Conservation (phyloP, 2,113 vertebrate species). For the Neopipo cinnamomea region DNA sequence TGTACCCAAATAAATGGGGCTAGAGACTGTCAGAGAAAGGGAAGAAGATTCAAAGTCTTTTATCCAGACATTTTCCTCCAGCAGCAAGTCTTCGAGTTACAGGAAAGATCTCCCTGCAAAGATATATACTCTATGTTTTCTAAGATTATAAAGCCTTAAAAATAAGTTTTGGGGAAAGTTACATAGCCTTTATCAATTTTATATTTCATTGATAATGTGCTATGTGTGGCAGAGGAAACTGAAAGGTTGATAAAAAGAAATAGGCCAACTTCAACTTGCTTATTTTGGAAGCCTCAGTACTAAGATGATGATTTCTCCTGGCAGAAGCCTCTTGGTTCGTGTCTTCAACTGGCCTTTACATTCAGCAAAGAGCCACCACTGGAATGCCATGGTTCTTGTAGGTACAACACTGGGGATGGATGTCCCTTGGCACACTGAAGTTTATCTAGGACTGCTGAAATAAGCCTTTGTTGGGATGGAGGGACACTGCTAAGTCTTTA, state of each 20-base stretch:
- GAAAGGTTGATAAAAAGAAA: not conserved
- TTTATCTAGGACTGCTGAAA: not conserved
- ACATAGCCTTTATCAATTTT: not conserved
- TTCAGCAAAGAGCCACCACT: not conserved
- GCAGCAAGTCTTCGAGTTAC: not conserved
- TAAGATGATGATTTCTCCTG: not conserved
- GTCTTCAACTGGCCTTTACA: not conserved
- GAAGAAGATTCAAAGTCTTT: not conserved
- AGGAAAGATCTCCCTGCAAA: not conserved
- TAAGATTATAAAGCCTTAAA: not conserved
- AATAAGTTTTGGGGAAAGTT: not conserved
- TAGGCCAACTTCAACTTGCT: not conserved
- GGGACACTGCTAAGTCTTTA: not conserved
- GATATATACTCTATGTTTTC: not conserved
- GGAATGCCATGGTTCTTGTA: not conserved
- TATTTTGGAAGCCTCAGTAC: not conserved
- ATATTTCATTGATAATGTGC: not conserved
- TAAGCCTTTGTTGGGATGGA: not conserved
- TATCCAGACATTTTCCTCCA: not conserved
- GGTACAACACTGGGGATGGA: not conserved
- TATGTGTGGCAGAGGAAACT: not conserved
- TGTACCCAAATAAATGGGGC: not conserved
- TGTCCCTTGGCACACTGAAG: not conserved
- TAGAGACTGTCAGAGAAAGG: not conserved
- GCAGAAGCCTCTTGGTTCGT: not conserved